Evolutionary conservation across 2,113 vertebrate species (phyloP).

Genomic region (Amphiprion percula): DNA sequence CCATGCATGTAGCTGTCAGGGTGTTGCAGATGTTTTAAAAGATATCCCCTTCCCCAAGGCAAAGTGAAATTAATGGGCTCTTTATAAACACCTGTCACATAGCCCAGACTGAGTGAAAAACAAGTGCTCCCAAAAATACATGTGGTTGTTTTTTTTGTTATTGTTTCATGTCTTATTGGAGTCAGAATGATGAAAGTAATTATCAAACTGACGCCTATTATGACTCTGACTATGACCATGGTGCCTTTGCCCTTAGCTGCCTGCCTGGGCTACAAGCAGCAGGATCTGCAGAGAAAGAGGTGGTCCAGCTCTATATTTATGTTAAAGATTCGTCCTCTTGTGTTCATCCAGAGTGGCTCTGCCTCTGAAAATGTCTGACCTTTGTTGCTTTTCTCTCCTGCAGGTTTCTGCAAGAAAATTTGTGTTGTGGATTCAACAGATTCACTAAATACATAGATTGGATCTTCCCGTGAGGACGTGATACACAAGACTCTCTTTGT

Average conservation of each 20-base stretch:
- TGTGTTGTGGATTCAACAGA: background rate
- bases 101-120: conserved; percentile 57
- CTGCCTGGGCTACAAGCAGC: background rate
- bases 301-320: background rate
- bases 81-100: conserved; percentile 76
- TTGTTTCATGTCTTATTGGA: conserved; percentile 16
- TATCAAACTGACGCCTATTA: conserved; percentile 6
- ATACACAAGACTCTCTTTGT: conserved; percentile 7
- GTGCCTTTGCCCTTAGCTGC: background rate
- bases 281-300: background rate
- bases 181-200: conserved; percentile 8
- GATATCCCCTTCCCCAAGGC: conserved; percentile 48
- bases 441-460: background rate
- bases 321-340: background rate
- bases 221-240: background rate
- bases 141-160: conserved; percentile 3
- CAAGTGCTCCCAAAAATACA: conserved; percentile 26
- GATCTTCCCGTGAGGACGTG: conserved; percentile 19
- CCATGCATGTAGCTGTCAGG: conserved; percentile 61
- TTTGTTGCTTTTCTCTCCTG: background rate
- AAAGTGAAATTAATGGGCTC: conserved; percentile 59
- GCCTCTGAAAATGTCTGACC: too few species aligned
- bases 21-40: conserved; percentile 57
- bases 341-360: background rate
- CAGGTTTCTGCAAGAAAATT: background rate